Evolutionary conservation across 2,888 invertebrate species (phyloP).

Genomic region (Bombylius major): DNA sequence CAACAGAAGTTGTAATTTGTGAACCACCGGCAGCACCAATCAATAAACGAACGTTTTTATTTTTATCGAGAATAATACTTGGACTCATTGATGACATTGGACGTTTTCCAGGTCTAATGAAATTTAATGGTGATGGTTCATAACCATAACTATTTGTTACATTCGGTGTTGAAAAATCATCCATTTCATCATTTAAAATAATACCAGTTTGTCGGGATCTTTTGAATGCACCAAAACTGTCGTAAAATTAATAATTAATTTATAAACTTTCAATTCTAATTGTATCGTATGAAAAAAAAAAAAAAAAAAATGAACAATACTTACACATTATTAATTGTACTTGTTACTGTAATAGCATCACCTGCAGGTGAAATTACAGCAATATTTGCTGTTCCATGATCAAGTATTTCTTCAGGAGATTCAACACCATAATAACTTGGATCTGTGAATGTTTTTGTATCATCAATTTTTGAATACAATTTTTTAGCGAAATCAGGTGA

Average conservation of each 20-base stretch:
- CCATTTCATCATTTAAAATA: slow-evolving; percentile 90
- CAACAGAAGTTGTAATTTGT: slow-evolving; percentile 73
- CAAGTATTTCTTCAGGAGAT: slow-evolving; percentile 43
- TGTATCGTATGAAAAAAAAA: no score
- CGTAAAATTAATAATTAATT: no score
- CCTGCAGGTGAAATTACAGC: slow-evolving; percentile 73
- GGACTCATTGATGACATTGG: slow-evolving; percentile 90
- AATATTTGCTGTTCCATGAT: slow-evolving; percentile 87
- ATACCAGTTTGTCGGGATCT: slow-evolving; percentile 71
- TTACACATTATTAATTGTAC: slow-evolving; percentile 62
- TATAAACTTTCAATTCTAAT: no score
- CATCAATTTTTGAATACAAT: slow-evolving; percentile 39
- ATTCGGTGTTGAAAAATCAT: slow-evolving; percentile 82
- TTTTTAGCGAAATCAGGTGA: slow-evolving; percentile 41
- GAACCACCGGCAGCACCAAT: slow-evolving; percentile 85
- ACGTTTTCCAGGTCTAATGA: slow-evolving; percentile 65
- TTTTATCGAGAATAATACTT: slow-evolving; percentile 53
- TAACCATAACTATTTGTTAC: slow-evolving; percentile 59
- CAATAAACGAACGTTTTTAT: slow-evolving; percentile 50
- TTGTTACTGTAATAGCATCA: slow-evolving; percentile 80
- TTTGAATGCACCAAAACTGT: slow-evolving; percentile 71
- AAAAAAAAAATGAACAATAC: background rate
- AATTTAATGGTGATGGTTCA: slow-evolving; percentile 74
- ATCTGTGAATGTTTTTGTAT: slow-evolving; percentile 47
- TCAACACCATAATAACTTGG: slow-evolving; percentile 60